A percentile compares a stretch with the other conserved stretches of the same genome.
phyloP scores from a whole-genome alignment of 2,113 vertebrate genomes.

The Ia io region DNA sequence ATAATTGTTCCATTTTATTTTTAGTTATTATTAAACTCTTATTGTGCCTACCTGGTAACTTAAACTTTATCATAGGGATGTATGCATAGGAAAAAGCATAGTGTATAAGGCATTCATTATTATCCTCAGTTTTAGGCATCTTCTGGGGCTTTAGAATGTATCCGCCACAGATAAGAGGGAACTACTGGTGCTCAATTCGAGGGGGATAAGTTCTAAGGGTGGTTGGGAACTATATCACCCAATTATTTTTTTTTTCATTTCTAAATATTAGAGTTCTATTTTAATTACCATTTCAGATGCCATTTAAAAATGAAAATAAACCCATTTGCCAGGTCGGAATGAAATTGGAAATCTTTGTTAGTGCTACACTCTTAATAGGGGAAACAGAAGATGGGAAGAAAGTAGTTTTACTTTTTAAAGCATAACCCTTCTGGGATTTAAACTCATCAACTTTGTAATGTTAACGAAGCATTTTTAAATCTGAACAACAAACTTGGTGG shows the following conservation, averaged over 20 bases:
- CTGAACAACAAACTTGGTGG: not conserved
- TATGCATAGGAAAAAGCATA: not conserved
- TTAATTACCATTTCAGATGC: not conserved
- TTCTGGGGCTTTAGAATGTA: not conserved
- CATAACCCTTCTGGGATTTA: not conserved
- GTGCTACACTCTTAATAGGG: not conserved
- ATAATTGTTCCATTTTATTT: not conserved
- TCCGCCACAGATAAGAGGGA: not conserved
- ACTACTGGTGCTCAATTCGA: not conserved
- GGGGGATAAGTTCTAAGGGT: not conserved
- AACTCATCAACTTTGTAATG: not conserved
- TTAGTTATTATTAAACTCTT: not conserved
- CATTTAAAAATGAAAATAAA: conserved; percentile 27
- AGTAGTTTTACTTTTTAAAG: not conserved
- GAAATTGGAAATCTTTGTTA: conserved; percentile 15
- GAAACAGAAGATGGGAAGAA: not conserved
- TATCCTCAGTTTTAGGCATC: not conserved
- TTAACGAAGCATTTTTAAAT: not conserved
- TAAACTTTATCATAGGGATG: not conserved
- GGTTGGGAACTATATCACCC: not conserved
- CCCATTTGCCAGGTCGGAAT: not conserved
- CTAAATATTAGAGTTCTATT: conserved; percentile 14
- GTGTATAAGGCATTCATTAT: not conserved
- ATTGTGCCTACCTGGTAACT: not conserved
- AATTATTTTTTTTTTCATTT: not conserved